phyloP scores from a whole-genome alignment of 1,140 invertebrate species.

The Cyclargus thomasi region DNA sequence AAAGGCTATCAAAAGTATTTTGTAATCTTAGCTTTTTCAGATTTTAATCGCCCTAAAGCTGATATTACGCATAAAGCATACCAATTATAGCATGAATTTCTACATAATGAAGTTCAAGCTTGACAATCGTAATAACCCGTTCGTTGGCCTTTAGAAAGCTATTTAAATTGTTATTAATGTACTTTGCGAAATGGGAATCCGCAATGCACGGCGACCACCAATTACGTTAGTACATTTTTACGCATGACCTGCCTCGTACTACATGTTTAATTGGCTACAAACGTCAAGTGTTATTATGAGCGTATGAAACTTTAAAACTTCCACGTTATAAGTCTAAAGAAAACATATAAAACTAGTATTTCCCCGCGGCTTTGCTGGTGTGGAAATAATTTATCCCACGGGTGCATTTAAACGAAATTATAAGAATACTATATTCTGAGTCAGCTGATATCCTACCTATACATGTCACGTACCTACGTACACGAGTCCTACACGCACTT shows the following conservation, averaged over 20 bases:
- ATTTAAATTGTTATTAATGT: slow-evolving; percentile 9
- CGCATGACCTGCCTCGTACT: neutral
- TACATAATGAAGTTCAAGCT: neutral
- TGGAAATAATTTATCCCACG: too few species aligned
- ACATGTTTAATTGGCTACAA: neutral
- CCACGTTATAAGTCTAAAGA: neutral
- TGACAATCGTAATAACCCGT: neutral
- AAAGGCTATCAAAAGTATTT: too few species aligned
- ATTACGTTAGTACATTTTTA: slow-evolving; percentile 6
- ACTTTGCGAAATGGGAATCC: neutral
- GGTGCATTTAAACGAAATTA: too few species aligned
- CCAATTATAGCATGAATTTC: too few species aligned
- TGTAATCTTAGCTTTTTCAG: too few species aligned
- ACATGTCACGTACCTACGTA: too few species aligned
- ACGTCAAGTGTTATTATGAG: neutral
- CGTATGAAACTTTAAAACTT: neutral
- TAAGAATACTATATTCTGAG: too few species aligned
- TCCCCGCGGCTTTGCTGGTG: neutral
- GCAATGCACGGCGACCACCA: neutral
- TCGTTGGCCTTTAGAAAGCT: neutral
- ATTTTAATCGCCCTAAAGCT: too few species aligned
- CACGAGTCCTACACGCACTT: too few species aligned
- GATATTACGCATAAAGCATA: too few species aligned
- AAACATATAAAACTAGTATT: neutral
- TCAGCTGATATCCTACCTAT: too few species aligned